Evolutionary conservation across 2,113 vertebrate species (phyloP), one percentile per base, ranked within the genome.

Genomic region (Malaclemys terrapin): DNA sequence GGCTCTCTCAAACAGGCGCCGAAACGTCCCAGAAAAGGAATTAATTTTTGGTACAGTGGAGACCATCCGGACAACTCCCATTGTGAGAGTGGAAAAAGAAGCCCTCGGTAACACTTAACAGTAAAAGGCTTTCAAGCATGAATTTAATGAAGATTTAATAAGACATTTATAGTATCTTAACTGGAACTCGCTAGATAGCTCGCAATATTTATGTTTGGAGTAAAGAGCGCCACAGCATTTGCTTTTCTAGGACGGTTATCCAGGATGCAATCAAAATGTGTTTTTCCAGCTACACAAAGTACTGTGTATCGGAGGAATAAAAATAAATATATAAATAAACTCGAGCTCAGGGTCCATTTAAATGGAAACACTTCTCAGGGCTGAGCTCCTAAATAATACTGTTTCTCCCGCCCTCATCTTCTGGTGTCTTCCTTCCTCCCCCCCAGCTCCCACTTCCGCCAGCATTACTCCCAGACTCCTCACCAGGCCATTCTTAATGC

Each of bases 131-230:
- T 95, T 84, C 72, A 14, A 89, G 78, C 81, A 76, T 24, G 88
- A 80, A 95, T 88, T 76, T 82, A 83, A 90, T 80, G 87, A 94
- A 93, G 79, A 93, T 93, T 94, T 93, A 85, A 86, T 78, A 84
- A 31, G 81, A 87, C 45, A 53, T 86, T 90, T 93, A 93, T 84
- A 88, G 80, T 85, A 85, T 83, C 45, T 91, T 94, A 87, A n/a
- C 78, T 47, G 72, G 92, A 95, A 79, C 57, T 53, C 72, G 89
- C 84, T 89, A 87, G 80, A 95, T 81, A 42, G 87, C 62, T 95
- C 93, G 49, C 94, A 91, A 27, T 91, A 75, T 84, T 59, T 82
- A 89, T 88, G 92, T 47, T 69, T 38, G 82, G 50, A 45, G 42
- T 86, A 81, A 89, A 94, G 95, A 94, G 38, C 38, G 80, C 82